phyloP scores from a whole-genome alignment of 1,140 invertebrate species.

The Ptiloglossa arizonensis region DNA sequence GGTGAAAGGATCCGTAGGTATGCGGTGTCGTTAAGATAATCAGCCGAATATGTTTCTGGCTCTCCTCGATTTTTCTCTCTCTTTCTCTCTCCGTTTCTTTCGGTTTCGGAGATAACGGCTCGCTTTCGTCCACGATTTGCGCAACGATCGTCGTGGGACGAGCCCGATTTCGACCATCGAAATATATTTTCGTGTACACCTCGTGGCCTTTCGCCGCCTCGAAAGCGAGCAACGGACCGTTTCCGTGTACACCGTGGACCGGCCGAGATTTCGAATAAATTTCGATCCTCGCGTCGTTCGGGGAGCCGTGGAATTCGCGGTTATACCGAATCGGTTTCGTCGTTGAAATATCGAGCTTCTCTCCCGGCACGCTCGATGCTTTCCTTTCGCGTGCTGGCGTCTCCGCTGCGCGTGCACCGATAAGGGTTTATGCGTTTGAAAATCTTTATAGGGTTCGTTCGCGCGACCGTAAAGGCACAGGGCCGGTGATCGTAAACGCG shows the following conservation, averaged over 20 bases:
- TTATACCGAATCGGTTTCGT: too few relatives aligned
- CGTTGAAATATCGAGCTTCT: neutral
- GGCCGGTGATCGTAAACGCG: conserved; percentile 11
- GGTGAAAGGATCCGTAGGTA: conserved; percentile 59
- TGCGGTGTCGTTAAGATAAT: conserved; percentile 41
- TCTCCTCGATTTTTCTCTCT: neutral
- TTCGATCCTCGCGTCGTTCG: too few relatives aligned
- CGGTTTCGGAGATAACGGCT: neutral
- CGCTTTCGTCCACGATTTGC: conserved; percentile 17
- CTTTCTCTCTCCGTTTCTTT: neutral
- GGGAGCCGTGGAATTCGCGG: too few relatives aligned
- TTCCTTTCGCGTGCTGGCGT: neutral
- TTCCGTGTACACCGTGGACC: neutral
- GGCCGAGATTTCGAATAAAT: neutral
- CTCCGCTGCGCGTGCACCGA: neutral
- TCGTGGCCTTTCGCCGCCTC: neutral
- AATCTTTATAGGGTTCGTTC: conserved; percentile 15
- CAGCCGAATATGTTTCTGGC: conserved; percentile 15
- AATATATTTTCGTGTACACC: neutral
- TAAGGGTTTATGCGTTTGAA: conserved; percentile 15
- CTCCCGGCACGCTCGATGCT: too few relatives aligned
- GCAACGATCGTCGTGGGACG: neutral
- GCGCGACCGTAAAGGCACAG: conserved; percentile 4
- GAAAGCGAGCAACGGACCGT: neutral
- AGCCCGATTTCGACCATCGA: neutral